Base-by-base conservation (phyloP, 2,797 vertebrate genomes). In the Menidia menidia region DNA sequence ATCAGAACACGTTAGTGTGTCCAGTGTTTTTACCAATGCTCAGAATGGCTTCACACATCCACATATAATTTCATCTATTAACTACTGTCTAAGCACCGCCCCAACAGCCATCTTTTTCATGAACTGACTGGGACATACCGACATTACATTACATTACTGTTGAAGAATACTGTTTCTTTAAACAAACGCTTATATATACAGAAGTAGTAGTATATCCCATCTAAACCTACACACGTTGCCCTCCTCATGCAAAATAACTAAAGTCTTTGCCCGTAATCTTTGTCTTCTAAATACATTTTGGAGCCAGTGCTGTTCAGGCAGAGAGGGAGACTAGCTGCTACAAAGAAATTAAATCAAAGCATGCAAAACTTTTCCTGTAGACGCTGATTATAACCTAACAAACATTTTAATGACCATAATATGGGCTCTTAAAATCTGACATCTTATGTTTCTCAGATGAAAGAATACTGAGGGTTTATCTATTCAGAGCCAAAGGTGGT, bases 401-500 rank as follows among this genome's bases (percentile, higher is more conserved):
- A 16, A 33, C 16, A 12, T 19, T 45, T 19, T 44, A 55, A 45
- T 35, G 4, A 32, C 6, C n/a, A 3, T 33, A 15, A 55, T 44
- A 32, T 39, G 53, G 44, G 31, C 32, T 56, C 14, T 47, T 18
- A 11, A 47, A 65, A 63, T 60, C 16, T 7, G 55, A 67, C 51
- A 43, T 50, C 35, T 44, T 19, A 43, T 15, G 6, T 43, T 33
- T 48, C 44, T 57, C 30, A 55, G 30, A 53, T 53, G 13, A 60
- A 16, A 18, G 45, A 51, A 70, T 31, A 41, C 25, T 68, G 41
- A 16, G 19, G 63, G 12, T 44, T 43, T 65, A n/a, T 58, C 51
- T 72, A 32, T 71, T 25, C 14, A 39, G 70, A 58, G 25, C n/a
- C 19, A 9, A 31, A 14, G 48, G 19, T 18, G 25, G 50, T 75